phyloP scores from a whole-genome alignment of 1,140 invertebrate genomes.

The Calephelis virginiensis region DNA sequence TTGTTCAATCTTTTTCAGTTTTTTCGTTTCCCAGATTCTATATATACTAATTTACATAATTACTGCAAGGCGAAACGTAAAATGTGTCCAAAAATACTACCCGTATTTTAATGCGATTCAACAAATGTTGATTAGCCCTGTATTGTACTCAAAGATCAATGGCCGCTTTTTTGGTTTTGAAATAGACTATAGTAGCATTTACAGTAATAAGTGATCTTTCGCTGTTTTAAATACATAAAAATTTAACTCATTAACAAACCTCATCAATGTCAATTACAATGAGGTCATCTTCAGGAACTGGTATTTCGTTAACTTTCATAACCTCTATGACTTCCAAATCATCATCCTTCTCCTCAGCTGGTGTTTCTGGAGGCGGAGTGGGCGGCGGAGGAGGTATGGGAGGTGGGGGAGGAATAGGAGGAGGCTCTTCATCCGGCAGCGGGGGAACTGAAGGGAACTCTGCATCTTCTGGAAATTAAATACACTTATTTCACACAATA shows the following conservation, averaged over 20 bases:
- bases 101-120: too few species aligned
- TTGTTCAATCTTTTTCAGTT: too few species aligned
- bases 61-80: too few species aligned
- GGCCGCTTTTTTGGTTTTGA: too few species aligned
- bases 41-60: too few species aligned
- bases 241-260: slow-evolving; percentile 18
- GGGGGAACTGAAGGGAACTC: slow-evolving; percentile 78
- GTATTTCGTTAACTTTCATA: slow-evolving; percentile 47
- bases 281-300: slow-evolving; percentile 41
- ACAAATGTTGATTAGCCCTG: too few species aligned
- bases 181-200: too few species aligned
- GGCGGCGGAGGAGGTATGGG: slow-evolving; percentile 53
- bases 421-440: slow-evolving; percentile 73
- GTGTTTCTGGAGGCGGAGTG: slow-evolving; percentile 23
- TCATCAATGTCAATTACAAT: slow-evolving; percentile 44
- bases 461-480: slow-evolving; percentile 41
- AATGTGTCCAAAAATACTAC: too few species aligned
- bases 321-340: slow-evolving; percentile 43
- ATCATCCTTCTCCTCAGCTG: slow-evolving; percentile 23
- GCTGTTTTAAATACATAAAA: not conserved
- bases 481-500: not conserved
- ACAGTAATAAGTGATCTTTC: too few species aligned
- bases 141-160: too few species aligned
- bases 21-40: too few species aligned
- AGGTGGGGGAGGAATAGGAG: slow-evolving; percentile 56